Evolutionary conservation across 2,888 invertebrate species (phyloP).

Genomic region (Aquatica leii): DNA sequence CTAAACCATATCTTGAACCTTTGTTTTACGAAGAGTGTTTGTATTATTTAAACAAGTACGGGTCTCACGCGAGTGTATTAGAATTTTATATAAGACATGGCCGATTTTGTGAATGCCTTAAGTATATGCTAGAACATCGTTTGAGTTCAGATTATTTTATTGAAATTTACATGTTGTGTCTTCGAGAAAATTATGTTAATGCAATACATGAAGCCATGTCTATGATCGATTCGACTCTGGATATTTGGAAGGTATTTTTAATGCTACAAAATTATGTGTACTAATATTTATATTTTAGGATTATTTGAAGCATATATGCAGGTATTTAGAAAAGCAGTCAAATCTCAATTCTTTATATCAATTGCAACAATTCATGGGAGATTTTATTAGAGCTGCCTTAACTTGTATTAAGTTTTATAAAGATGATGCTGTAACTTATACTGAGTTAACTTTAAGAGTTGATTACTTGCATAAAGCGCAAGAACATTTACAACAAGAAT

Average conservation of each 20-base stretch:
- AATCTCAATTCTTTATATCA: conserved; percentile 77
- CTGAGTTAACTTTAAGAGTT: conserved; percentile 64
- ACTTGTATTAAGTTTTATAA: conserved; percentile 80
- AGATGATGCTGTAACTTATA: conserved; percentile 66
- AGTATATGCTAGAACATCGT: conserved; percentile 73
- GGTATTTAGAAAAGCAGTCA: conserved; percentile 73
- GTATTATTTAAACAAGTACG: conserved; percentile 83
- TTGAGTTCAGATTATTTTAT: conserved; percentile 76
- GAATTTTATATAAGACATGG: conserved; percentile 80
- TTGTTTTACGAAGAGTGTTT: conserved; percentile 80
- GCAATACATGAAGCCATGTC: conserved; percentile 71
- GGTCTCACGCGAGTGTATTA: conserved; percentile 76
- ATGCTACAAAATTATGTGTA: neutral
- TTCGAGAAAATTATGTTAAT: conserved; percentile 70
- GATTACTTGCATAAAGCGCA: conserved; percentile 67
- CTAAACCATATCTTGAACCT: conserved; percentile 59
- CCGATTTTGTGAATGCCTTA: conserved; percentile 72
- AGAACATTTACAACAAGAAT: conserved; percentile 70
- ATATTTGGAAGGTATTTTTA: conserved; percentile 70
- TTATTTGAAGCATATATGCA: conserved; percentile 74
- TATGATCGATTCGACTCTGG: conserved; percentile 71
- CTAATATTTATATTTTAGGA: conserved; percentile 59
- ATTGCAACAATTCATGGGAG: conserved; percentile 75
- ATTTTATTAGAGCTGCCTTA: conserved; percentile 80
- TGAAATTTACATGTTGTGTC: conserved; percentile 75